Evolutionary conservation across 2,888 invertebrate genomes (phyloP).

Genomic region (Torymus auratus): DNA sequence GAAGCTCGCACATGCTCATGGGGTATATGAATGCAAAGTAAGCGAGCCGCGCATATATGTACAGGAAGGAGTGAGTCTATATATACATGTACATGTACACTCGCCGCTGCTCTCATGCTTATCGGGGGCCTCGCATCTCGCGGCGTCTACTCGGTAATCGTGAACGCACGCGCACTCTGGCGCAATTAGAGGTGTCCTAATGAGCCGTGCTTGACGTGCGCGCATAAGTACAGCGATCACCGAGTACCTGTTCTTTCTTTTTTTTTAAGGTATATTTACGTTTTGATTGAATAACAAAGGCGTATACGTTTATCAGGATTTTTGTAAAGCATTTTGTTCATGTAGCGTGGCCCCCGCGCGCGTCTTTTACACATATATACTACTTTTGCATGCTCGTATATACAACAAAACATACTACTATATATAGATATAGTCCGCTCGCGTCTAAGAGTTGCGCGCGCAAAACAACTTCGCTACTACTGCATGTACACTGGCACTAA

Average conservation of each 20-base stretch:
- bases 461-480: conserved; percentile 46
- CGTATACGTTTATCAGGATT: too few relatives aligned
- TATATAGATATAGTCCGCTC: too few relatives aligned
- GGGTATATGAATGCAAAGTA: conserved; percentile 38
- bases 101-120: conserved; percentile 50
- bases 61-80: conserved; percentile 32
- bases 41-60: conserved; percentile 20
- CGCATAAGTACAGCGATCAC: too few relatives aligned
- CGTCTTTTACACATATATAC: conserved; percentile 14
- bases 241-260: too few relatives aligned
- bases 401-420: too few relatives aligned
- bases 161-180: conserved; percentile 52
- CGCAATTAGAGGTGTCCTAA: conserved; percentile 49
- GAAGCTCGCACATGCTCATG: neutral
- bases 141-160: conserved; percentile 34
- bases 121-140: conserved; percentile 53
- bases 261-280: too few relatives aligned
- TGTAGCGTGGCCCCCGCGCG: too few relatives aligned
- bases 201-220: too few relatives aligned
- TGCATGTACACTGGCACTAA: conserved; percentile 16
- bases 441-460: neutral
- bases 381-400: conserved; percentile 35
- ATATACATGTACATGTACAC: neutral
- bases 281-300: too few relatives aligned
- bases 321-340: too few relatives aligned